These are phyloP conservation scores for Catharus fuscescens DNA, from an alignment of 2,113 vertebrate genomes.

Conservation along the genomic window DNA sequence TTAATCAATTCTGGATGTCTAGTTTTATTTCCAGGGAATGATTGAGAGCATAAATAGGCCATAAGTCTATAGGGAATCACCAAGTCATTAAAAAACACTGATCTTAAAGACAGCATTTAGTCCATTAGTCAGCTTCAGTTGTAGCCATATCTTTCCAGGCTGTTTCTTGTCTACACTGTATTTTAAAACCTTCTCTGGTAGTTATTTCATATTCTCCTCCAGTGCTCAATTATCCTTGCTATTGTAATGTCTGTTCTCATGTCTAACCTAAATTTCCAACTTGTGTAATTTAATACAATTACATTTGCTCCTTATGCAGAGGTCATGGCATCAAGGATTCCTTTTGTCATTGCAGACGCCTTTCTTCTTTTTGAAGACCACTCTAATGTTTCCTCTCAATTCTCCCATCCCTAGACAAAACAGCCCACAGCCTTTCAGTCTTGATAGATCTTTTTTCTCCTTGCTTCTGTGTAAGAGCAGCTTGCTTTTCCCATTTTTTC, in stretches of 20 bases:
- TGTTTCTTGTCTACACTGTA: background rate
- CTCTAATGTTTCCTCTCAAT: background rate
- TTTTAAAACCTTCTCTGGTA: background rate
- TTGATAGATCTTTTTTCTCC: background rate
- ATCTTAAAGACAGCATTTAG: background rate
- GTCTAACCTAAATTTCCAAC: constrained; percentile 27
- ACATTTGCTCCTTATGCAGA: background rate
- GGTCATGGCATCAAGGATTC: background rate
- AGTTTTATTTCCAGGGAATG: background rate
- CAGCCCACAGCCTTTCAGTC: background rate
- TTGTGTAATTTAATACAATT: constrained; percentile 2
- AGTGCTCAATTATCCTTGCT: constrained; percentile 24
- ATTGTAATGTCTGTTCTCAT: background rate
- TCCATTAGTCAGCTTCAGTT: background rate
- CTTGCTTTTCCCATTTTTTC: background rate
- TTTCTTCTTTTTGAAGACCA: constrained; percentile 30
- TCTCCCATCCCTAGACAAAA: background rate
- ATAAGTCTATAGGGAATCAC: background rate
- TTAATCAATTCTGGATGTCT: background rate
- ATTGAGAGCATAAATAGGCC: background rate
- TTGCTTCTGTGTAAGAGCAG: background rate
- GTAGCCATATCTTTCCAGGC: background rate
- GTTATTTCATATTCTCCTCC: constrained; percentile 23
- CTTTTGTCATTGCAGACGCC: background rate
- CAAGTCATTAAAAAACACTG: background rate